Evolutionary conservation across 2,113 vertebrate genomes (phyloP).

Genomic region (Numida meleagris): DNA sequence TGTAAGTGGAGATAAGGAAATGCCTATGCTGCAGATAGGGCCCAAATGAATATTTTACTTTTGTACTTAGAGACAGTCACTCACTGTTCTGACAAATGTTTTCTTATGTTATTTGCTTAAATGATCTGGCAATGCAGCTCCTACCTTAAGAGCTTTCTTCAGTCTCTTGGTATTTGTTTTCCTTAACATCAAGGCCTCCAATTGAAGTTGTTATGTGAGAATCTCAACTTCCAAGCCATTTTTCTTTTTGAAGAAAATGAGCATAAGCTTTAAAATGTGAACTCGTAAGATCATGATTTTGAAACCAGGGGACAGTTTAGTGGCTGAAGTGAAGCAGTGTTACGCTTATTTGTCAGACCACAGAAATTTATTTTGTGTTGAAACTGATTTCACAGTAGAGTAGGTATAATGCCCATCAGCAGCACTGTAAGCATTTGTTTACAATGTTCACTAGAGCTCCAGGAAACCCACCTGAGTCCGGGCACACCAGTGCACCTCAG

Average conservation of each 20-base stretch:
- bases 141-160: not conserved
- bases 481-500: too few relatives aligned
- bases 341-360: not conserved
- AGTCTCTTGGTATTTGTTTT: not conserved
- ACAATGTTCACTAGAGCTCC: not conserved
- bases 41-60: not conserved
- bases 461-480: not conserved
- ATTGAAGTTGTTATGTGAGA: not conserved
- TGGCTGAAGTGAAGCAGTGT: not conserved
- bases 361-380: not conserved
- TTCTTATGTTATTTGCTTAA: not conserved
- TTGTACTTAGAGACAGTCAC: not conserved
- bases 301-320: not conserved
- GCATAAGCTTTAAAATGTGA: not conserved
- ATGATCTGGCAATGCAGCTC: not conserved
- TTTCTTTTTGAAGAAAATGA: not conserved
- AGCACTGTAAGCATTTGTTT: not conserved
- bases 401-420: not conserved
- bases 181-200: not conserved
- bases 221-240: not conserved
- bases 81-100: not conserved
- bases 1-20: not conserved
- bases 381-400: not conserved
- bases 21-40: not conserved
- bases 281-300: not conserved